Evolutionary conservation across 2,888 invertebrate genomes (phyloP).

Genomic region (Patella caerulea): DNA sequence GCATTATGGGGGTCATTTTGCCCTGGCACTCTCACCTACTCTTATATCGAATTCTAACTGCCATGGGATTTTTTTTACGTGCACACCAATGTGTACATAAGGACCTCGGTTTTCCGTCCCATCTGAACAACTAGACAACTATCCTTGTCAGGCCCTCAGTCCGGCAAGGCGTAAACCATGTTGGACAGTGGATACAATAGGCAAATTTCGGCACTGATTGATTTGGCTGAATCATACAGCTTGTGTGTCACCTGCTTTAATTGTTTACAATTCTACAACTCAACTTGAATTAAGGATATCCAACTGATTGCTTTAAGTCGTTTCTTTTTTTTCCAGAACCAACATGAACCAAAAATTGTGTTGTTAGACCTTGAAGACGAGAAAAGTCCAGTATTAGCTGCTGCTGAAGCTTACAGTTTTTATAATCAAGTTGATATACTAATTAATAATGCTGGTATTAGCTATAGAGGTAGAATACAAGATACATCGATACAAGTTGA

Average conservation of each 20-base stretch:
- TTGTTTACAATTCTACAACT: not conserved
- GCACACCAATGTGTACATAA: no score
- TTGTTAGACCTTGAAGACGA: constrained; percentile 83
- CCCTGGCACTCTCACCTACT: no score
- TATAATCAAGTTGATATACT: constrained; percentile 82
- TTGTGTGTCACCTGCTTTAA: not conserved
- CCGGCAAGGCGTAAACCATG: no score
- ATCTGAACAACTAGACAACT: no score
- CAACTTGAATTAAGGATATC: not conserved
- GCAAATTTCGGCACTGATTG: no score
- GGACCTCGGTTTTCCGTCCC: no score
- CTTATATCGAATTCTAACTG: no score
- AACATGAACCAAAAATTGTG: constrained; percentile 47
- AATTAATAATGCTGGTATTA: constrained; percentile 92
- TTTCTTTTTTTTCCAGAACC: not conserved
- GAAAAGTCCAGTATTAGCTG: constrained; percentile 77
- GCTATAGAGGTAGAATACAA: constrained; percentile 80
- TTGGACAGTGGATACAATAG: not conserved
- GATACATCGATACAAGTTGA: constrained; percentile 87
- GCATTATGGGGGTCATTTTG: no score
- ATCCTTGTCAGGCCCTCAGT: no score
- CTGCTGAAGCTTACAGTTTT: constrained; percentile 75
- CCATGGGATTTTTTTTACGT: no score
- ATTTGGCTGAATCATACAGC: constrained; percentile 8
- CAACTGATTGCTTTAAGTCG: no score